Evolutionary conservation across 2,797 vertebrate species (phyloP), one percentile per base, ranked within the genome.

Genomic region (Chelon auratus): DNA sequence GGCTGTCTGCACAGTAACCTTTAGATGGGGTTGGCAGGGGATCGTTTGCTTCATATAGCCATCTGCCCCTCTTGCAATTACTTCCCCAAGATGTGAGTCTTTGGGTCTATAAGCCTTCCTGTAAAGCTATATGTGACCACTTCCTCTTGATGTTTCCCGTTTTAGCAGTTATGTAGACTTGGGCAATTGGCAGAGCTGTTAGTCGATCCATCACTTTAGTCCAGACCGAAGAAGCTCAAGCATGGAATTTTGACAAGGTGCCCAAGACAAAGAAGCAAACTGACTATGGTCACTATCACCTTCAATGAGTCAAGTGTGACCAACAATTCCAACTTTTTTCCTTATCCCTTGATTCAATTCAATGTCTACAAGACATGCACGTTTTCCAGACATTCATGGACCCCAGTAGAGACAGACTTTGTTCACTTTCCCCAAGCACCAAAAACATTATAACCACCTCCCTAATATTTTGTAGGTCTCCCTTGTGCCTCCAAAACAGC

Each of bases 1-100:
- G 9, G 4, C 62, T 30, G 22, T 42, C 63, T 81, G 69, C 54
- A 65, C 66, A 75, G 62, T 76, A 75, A 88, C 73, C 71, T 81
- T 85, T 82, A 72, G 43, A 76, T 55, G 36, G 17, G 66, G 36
- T 50, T 83, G 77, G 77, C 72, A 63, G 59, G 40, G 45, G 69
- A 69, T 64, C 17, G 37, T 68, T 65, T 26, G 43, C 69, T 53
- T 75, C 70, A 66, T 30, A 36, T 14, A 80, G 37, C 80, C 80
- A 82, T 83, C 75, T 86, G 75, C 70, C 50, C 62, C 53, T 54
- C 72, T 63, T 68, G 56, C 48, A 72, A 45, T 72, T 72, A 68
- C 51, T 61, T 62, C 62, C 17, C 30, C 39, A 65, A 62, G 40
- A 80, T 8, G 4, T 66, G 43, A 78, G 68, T 72, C 30, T 67